Conservation (phyloP, 1,140 invertebrate genomes). For the Drosophila nebulosa region DNA sequence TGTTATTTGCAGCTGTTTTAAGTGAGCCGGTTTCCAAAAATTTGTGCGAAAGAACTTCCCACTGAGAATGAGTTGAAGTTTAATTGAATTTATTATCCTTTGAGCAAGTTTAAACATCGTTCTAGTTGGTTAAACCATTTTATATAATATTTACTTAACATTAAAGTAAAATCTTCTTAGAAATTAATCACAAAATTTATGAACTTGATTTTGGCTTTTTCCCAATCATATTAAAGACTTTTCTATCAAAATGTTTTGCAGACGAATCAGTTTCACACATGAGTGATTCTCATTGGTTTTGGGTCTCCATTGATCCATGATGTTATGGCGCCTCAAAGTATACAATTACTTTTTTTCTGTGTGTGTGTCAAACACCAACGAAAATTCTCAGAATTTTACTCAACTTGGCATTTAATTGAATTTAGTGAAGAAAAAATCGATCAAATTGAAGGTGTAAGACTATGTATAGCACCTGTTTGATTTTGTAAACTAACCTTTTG, state of each 20-base stretch:
- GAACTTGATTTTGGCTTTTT: neutral
- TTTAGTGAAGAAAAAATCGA: neutral
- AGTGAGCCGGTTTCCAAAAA: slow-evolving; percentile 48
- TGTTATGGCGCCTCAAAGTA: slow-evolving; percentile 36
- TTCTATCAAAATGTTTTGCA: slow-evolving; percentile 2
- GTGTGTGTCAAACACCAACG: neutral
- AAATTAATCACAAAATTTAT: neutral
- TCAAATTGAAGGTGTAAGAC: neutral
- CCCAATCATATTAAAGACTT: too few species aligned
- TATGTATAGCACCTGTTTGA: neutral
- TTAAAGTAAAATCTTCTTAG: neutral
- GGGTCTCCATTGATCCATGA: slow-evolving; percentile 34
- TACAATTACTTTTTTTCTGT: slow-evolving; percentile 41
- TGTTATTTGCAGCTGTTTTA: slow-evolving; percentile 53
- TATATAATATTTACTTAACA: neutral
- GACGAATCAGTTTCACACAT: slow-evolving; percentile 42
- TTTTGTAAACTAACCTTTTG: neutral
- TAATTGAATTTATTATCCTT: slow-evolving; percentile 18
- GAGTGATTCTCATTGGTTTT: slow-evolving; percentile 12
- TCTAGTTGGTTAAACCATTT: neutral
- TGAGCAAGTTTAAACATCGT: neutral
- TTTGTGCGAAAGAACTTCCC: slow-evolving; percentile 8
- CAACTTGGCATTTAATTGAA: slow-evolving; percentile 12
- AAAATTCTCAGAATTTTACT: neutral
- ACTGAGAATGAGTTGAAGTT: neutral